Evolutionary conservation across 2,113 vertebrate genomes (phyloP), one percentile per base, ranked within the genome.

Genomic region (Sorex fumeus): DNA sequence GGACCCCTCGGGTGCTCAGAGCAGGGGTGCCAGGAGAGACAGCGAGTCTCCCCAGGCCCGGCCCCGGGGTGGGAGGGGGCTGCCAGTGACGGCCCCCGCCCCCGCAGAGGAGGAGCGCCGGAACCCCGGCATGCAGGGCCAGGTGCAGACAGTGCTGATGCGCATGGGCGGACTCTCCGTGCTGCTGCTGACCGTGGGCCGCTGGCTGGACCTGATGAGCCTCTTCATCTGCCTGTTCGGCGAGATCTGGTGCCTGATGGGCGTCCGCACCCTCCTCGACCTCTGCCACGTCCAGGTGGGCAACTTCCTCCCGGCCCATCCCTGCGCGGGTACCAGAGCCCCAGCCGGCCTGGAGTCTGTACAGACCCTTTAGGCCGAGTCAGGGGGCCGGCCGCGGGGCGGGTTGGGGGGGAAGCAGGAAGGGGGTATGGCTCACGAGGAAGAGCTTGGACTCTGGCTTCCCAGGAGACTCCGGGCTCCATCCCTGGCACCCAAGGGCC

Each of bases 111-210:
- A 99, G 83, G 98, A 98, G 57, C 96, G 96, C 67, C 98, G 97
- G 62, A 97, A 94, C 66, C 64, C 95, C 0, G 90, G 95, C 3
- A 67, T 97, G 81, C 97, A 97, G 91, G 67, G 69, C 11, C 96
- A 97, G 10, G 86, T 98, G 10, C 98, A 98, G 96, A 98, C 98
- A 0, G 98, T 98, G 70, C 95, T 98, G 88, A 98, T 99, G 30
- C 98, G 99, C 45, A 98, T 99, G 95, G 98, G 98, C 0, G 98
- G 98, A n/a, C 98, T 99, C 91, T 97, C 98, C 80, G 97, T 99
- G 93, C 98, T 99, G 96, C 98, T 99, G 97, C 98, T 99, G 96
- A 98, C 98, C 0, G 98, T 99, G 23, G 99, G 99, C 69, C 98
- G 96, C 6, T 99, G 99, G 99, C 93, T 88, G 0, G 99, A 99